These are phyloP conservation scores for Drosophila truncata DNA, from an alignment of 1,140 invertebrate species.

Conservation along the genomic window DNA sequence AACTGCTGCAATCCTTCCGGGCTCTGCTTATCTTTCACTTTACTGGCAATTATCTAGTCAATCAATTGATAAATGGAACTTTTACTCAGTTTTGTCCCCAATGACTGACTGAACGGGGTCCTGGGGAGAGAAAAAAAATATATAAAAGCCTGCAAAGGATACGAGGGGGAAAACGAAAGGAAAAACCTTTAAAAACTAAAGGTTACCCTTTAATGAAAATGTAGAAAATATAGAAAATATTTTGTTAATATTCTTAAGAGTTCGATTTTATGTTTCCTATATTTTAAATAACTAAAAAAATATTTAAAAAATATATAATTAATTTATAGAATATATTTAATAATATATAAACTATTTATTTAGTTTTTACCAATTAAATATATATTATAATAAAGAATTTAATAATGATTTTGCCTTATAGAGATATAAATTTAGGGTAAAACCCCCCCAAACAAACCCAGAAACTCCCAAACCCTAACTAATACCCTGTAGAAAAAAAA, in stretches of 20 bases:
- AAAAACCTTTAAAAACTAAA: background rate
- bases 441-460: no score
- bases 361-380: background rate
- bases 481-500: conserved; percentile 1
- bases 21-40: conserved; percentile 47
- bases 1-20: conserved; percentile 32
- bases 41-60: conserved; percentile 79
- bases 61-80: conserved; percentile 80
- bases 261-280: no score
- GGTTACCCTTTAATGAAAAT: background rate
- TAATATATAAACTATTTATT: background rate
- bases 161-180: background rate
- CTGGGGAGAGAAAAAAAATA: background rate
- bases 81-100: conserved; percentile 46
- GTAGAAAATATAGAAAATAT: background rate
- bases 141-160: background rate
- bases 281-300: no score
- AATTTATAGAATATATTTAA: no score
- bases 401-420: background rate
- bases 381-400: background rate
- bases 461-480: background rate
- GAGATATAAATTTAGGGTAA: background rate
- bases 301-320: background rate
- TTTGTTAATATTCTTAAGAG: background rate
- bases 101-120: conserved; percentile 35